Evolutionary conservation across 2,888 invertebrate species (phyloP), one percentile per base, ranked within the genome.

Genomic region (Furcula furcula): DNA sequence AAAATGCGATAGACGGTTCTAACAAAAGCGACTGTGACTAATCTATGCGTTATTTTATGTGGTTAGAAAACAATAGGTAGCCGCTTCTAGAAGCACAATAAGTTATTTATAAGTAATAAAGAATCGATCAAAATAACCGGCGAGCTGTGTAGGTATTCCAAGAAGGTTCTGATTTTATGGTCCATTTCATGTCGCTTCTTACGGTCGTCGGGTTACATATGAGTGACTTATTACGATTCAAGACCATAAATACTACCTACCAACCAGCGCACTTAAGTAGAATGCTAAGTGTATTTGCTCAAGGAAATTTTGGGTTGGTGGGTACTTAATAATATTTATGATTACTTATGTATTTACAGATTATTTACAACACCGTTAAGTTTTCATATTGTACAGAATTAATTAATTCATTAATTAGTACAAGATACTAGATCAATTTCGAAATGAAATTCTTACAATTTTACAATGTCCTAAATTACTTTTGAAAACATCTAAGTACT

Each of bases 171-270:
- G 52, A 45, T 55, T 61, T 59, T 61, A 69, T 55, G 58, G 64
- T 48, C 62, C 55, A 68, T 66, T 71, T 69, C 59, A 65, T 63
- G 57, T 65, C 64, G 58, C 45, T 51, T 59, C 55, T 56, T 46
- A 56, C 53, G 58, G 49, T 57, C n/a, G n/a, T n/a, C 58, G 49
- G 47, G 59, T 65, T 66, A 52, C 58, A 62, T 62, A 55, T 47
- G 32, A 38, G 39, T 48, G 40, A 53, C 49, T 59, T 57, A 67
- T 71, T 75, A 66, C 42, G 49, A 39, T 73, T 68, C 72, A 40
- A 54, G 44, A 33, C 55, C 44, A 60, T 51, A 47, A 45, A n/a
- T n/a, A n/a, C n/a, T n/a, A n/a, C n/a, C n/a, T n/a, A n/a, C n/a
- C n/a, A n/a, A 43, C 47, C 34, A 40, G 40, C 46, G 46, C 41